Base-by-base conservation (phyloP, 2,888 invertebrate genomes). In the Schizaphis graminum region DNA sequence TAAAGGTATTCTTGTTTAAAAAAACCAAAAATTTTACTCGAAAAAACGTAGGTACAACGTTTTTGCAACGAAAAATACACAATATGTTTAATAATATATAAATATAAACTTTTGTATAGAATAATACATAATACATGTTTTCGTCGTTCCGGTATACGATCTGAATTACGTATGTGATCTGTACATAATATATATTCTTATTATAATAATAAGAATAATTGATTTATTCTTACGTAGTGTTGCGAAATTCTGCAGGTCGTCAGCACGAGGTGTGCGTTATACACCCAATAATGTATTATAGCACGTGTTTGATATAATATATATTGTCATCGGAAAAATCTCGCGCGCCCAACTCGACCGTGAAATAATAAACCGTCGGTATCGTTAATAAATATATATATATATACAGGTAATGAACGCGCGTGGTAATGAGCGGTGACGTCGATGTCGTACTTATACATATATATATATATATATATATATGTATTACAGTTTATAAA, bases 341-440 rank as follows among this genome's bases (percentile, higher is more conserved):
- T 47, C 47, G 11, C n/a, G 13, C 86, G 47, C 86, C 47, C 61
- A 53, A 91, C 84, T 85, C 91, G 91, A 91, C 91, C 91, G 91
- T 91, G 91, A 91, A 91, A 91, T 77, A 47, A 77, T 44, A 56
- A 91, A 91, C 85, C 41, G 84, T 85, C 84, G n/a, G 85, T 56
- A 44, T 84, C 84, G 35, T 85, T 21, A 77, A 77, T 77, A 35
- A 21, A 77, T 35, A 67, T 67, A 77, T 77, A 35, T 35, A n/a
- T n/a, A n/a, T n/a, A n/a, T n/a, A n/a, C n/a, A 61, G 35, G 35
- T 35, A 35, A 86, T 49, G 13, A 47, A 86, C n/a, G n/a, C 21
- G 1, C 35, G 35, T 49, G 61, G 24, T 47, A 87, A 92, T 91
- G n/a, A 87, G 44, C 91, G 56, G 28, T 56, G 44, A 56, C 91